These are phyloP conservation scores for Chrysodeixis includens DNA, from an alignment of 2,888 invertebrate genomes.

Conservation along the genomic window DNA sequence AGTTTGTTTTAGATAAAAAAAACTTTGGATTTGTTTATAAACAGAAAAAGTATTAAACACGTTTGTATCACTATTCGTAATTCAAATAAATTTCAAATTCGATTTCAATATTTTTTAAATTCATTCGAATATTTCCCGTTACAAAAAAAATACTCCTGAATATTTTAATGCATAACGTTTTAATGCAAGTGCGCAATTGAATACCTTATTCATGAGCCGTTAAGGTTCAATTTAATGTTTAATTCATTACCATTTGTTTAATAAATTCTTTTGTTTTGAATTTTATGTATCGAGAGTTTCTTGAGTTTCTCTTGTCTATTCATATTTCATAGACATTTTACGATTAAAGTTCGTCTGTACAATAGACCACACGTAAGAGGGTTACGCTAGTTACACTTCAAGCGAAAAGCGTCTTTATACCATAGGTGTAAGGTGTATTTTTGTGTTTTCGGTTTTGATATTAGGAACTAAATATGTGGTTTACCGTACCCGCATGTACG, in stretches of 20 bases:
- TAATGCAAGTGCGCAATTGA: neutral
- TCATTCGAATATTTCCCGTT: no score
- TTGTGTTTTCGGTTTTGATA: neutral
- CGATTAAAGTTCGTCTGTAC: neutral
- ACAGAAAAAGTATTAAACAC: no score
- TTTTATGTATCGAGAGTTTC: neutral
- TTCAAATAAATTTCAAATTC: no score
- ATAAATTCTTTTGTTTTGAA: neutral
- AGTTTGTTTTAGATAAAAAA: no score
- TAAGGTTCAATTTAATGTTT: neutral
- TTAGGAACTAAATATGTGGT: neutral
- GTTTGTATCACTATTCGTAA: no score
- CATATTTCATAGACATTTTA: neutral
- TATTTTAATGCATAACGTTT: neutral
- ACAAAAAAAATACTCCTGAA: no score
- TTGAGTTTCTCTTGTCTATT: constrained; percentile 4
- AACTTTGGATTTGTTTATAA: no score
- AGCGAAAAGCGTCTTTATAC: neutral
- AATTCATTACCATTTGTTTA: neutral
- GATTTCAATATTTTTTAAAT: no score
- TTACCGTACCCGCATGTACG: neutral
- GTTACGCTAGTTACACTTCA: neutral
- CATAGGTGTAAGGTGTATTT: neutral
- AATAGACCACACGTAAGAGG: neutral
- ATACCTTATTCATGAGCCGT: neutral